A percentile compares a stretch with the other conserved stretches of the same genome.
Evolutionary conservation across 1,140 invertebrate species (phyloP).

Genomic region (Fopius arisanus): DNA sequence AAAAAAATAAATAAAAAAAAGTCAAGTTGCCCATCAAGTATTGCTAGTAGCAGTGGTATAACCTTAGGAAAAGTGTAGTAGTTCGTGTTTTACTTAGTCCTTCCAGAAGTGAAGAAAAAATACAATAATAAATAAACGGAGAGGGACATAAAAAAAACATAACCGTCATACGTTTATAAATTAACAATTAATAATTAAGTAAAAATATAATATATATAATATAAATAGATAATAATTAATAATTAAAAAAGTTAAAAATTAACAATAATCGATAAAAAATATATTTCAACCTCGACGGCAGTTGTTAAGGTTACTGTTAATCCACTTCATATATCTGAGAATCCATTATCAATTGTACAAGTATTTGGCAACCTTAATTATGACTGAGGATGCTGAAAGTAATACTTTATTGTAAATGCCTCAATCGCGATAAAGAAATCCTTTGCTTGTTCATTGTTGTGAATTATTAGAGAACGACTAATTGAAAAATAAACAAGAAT

Average conservation of each 20-base stretch:
- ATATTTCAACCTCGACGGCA: not conserved
- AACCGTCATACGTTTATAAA: no score
- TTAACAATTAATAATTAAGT: conserved; percentile 18
- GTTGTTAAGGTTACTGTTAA: conserved; percentile 10
- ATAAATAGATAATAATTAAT: no score
- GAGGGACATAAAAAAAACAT: no score
- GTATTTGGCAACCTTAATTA: not conserved
- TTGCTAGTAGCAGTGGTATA: no score
- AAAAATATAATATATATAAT: conserved; percentile 53
- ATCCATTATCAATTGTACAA: not conserved
- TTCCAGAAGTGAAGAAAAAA: no score
- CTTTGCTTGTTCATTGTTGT: conserved; percentile 59
- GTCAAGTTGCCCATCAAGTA: no score
- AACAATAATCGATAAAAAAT: not conserved
- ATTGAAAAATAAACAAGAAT: not conserved
- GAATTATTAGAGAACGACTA: conserved; percentile 53
- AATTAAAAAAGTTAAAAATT: no score
- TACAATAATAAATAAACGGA: no score
- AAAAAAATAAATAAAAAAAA: no score
- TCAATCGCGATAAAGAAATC: conserved; percentile 34
- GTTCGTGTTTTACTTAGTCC: no score
- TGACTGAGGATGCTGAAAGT: conserved; percentile 26
- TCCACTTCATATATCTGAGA: not conserved
- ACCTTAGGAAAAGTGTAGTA: no score
- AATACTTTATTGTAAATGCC: conserved; percentile 40